Conservation (phyloP, 92 coral and sea anemone species). For the Bergia puertoricense region DNA sequence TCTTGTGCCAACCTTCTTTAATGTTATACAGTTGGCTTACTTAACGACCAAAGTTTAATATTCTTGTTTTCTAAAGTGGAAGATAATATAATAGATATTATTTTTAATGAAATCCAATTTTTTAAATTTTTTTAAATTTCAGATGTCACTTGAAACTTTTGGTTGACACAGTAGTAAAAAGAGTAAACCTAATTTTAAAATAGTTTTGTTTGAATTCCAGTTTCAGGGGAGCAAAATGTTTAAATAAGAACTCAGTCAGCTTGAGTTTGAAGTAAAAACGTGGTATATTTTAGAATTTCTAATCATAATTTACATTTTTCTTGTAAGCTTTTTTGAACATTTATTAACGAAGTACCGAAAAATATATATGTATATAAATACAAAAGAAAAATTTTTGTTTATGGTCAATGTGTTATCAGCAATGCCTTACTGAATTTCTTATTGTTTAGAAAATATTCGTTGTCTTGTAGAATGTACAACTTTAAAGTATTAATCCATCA, state of each 20-base stretch:
- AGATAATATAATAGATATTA: too few species aligned
- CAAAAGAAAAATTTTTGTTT: not conserved
- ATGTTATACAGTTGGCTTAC: too few species aligned
- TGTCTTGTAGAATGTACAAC: too few species aligned
- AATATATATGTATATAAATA: not conserved
- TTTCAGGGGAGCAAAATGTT: not conserved
- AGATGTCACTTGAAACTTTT: too few species aligned
- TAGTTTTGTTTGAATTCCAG: too few species aligned
- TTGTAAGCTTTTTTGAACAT: not conserved
- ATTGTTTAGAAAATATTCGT: not conserved
- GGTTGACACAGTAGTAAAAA: not conserved
- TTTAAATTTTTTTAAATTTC: too few species aligned
- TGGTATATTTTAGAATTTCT: not conserved
- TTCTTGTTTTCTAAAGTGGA: too few species aligned
- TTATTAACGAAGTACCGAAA: not conserved
- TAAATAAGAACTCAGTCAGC: not conserved
- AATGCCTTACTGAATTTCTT: not conserved
- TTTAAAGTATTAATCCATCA: not conserved
- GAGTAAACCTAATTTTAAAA: not conserved
- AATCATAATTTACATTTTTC: not conserved
- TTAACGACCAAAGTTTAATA: too few species aligned
- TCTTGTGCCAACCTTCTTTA: not conserved
- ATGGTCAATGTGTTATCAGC: not conserved
- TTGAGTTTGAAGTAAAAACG: not conserved
- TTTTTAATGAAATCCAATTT: too few species aligned